phyloP scores from a whole-genome alignment of 1,140 invertebrate species.

The Sycophaga agraensis region DNA sequence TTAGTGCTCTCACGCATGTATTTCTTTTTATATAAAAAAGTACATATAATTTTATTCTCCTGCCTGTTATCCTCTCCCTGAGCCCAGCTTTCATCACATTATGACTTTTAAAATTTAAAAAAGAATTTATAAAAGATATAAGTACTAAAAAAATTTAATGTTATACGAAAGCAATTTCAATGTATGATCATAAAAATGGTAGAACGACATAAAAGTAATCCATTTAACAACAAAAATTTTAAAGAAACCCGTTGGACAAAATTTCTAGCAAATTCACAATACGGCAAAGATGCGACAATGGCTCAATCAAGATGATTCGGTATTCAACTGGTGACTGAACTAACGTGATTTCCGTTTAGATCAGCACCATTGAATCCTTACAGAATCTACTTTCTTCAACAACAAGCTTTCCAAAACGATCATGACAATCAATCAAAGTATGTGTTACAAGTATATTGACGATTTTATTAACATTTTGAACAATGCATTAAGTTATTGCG shows the following conservation, averaged over 20 bases:
- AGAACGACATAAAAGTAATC: background rate
- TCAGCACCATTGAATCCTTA: slow-evolving; percentile 14
- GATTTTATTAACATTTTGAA: too few relatives aligned
- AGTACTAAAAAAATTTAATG: background rate
- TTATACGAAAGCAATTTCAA: background rate
- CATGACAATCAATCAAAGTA: too few relatives aligned
- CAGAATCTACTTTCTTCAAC: slow-evolving; percentile 1
- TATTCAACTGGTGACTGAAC: slow-evolving; percentile 38
- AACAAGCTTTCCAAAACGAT: background rate
- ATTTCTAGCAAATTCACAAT: slow-evolving; percentile 9
- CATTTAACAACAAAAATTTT: background rate
- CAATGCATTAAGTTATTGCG: too few relatives aligned
- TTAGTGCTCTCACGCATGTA: too few relatives aligned
- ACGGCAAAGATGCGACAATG: slow-evolving; percentile 42
- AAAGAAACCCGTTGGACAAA: slow-evolving; percentile 1
- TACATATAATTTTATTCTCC: too few relatives aligned
- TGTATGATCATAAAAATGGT: background rate
- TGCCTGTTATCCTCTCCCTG: too few relatives aligned
- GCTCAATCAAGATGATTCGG: slow-evolving; percentile 46
- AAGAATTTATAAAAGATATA: background rate
- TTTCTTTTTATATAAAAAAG: too few relatives aligned
- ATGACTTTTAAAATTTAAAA: background rate
- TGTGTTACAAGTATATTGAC: too few relatives aligned
- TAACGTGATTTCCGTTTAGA: slow-evolving; percentile 45
- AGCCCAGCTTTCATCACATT: too few relatives aligned